Evolutionary conservation across 2,113 vertebrate genomes (phyloP), one percentile per base, ranked within the genome.

Genomic region (Cervus canadensis): DNA sequence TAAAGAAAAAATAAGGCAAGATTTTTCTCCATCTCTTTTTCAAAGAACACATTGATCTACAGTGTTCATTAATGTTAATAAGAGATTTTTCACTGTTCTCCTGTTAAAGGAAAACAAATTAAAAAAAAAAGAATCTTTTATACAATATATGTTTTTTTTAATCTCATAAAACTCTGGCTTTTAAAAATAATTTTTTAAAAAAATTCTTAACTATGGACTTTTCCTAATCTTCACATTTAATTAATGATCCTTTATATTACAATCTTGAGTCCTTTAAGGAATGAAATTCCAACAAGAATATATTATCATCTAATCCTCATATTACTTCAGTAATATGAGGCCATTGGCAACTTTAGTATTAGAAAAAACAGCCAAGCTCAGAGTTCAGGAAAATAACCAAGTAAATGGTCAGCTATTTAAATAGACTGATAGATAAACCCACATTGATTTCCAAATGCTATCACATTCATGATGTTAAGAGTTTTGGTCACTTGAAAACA

Each of bases 151-250:
- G 36, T 26, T 11, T 90, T 76, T 93, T 30, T 85, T 88, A 94
- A 94, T 57, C 43, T 89, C 28, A 92, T 78, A 87, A 87, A 94
- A 96, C 26, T 91, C 45, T 93, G 91, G n/a, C 21, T 92, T 97
- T 96, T 84, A 43, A 87, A 95, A 52, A 57, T 74, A 30, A 23
- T 67, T 92, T 97, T 97, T 79, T 76, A 95, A 95, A 67, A 71
- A 96, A 30, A 60, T 36, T 92, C 8, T 71, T 83, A 81, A 67
- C 71, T 83, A 12, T 71, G 40, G 43, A 88, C 85, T 97, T 92
- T 89, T 14, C 19, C 13, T 96, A 92, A 94, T 89, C 60, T 96
- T 96, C 90, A 15, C 59, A 88, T 94, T 97, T 92, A 96, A 64
- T 89, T 95, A 89, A 87, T 76, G 25, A 89, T 62, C 28, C 87